Evolutionary conservation across 2,113 vertebrate genomes (phyloP), one percentile per base, ranked within the genome.

Genomic region (Megalops atlanticus): DNA sequence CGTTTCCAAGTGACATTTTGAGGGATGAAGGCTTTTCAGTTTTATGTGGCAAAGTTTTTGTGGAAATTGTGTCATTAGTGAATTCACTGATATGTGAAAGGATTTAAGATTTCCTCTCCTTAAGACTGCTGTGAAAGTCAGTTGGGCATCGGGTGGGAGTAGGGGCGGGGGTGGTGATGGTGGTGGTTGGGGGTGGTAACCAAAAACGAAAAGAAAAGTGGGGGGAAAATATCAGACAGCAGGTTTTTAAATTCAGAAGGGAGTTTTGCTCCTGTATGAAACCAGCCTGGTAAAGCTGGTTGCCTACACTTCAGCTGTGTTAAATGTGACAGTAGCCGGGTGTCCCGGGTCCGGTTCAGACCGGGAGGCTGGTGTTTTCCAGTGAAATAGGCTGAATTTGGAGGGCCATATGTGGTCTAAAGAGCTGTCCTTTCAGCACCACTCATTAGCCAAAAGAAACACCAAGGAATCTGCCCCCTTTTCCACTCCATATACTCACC

Each of bases 21-120:
- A 91, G 85, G 86, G 87, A 89, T 90, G 84, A 90, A 91, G 88
- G 88, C 87, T 89, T 90, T 89, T 89, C 75, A 89, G 88, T 90
- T 89, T 89, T 82, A 89, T 89, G 83, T 88, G 87, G 87, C 85
- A 89, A 89, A 89, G 88, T 90, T 91, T n/a, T 91, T 86, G 83
- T 83, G 80, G 84, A 86, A 85, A 83, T 89, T 82, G 84, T 82
- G 74, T 27, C 85, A 87, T 91, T 93, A 91, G 92, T 90, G 88
- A 90, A 90, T 88, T 88, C 89, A 64, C 72, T 83, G 76, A 69
- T 83, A 87, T 83, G 85, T 85, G 88, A 90, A 90, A 87, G 84
- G 80, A 84, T 86, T 85, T 72, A 71, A 81, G 83, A 83, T 85
- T 84, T 84, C 86, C 84, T 81, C 75, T 88, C 76, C 78, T 85